These are phyloP conservation scores for Alca torda DNA, from an alignment of 2,797 vertebrate species.

Conservation along the genomic window DNA sequence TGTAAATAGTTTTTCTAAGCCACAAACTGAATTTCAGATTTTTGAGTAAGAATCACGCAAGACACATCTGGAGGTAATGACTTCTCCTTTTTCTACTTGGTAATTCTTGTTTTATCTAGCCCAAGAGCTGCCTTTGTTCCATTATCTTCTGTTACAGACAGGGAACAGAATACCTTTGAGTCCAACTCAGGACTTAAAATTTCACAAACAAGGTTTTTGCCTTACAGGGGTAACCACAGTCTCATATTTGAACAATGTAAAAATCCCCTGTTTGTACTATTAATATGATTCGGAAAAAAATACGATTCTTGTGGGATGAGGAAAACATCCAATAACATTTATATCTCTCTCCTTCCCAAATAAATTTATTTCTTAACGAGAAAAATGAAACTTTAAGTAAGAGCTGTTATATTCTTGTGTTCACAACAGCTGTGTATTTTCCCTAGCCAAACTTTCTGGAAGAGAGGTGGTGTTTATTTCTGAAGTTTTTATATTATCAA, in stretches of 20 bases:
- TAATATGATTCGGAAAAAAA: background rate
- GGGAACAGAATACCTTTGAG: background rate
- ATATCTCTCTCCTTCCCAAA: background rate
- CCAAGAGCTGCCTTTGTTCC: background rate
- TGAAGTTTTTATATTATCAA: background rate
- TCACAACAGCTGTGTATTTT: background rate
- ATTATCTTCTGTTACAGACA: background rate
- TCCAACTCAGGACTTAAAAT: background rate
- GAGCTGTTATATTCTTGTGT: background rate
- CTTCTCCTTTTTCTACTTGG: background rate
- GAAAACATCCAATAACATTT: background rate
- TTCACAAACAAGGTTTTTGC: background rate
- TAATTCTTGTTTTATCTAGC: background rate
- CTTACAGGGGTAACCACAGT: background rate
- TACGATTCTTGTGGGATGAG: background rate
- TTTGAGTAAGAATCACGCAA: background rate
- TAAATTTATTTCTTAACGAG: background rate
- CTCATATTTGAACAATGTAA: background rate
- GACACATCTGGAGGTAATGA: background rate
- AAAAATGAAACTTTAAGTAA: background rate
- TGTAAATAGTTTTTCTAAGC: background rate
- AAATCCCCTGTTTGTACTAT: background rate
- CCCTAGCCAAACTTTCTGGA: background rate
- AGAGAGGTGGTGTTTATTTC: background rate
- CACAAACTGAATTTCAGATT: background rate